Base-by-base conservation (phyloP, 2,797 vertebrate species). In the Lithobates pipiens region DNA sequence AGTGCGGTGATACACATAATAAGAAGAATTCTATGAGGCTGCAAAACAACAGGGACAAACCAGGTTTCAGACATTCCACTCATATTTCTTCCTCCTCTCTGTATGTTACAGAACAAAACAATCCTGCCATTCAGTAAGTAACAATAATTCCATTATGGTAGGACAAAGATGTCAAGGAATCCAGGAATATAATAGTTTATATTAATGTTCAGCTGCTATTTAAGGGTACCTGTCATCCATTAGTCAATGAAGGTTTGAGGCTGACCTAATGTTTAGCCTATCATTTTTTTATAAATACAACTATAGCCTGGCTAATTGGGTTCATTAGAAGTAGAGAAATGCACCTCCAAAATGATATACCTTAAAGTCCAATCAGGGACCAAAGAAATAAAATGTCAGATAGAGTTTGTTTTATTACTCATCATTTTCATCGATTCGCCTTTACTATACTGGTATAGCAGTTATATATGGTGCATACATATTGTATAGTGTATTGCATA, bases 11-110 rank as follows among this genome's bases (percentile, higher is more conserved):
- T 78, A 46, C 76, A 73, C 39, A 75, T 54, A 74, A 80, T 75
- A 68, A 68, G 29, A 54, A n/a, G 61, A 86, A 82, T 77, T 36
- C n/a, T 69, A 63, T 82, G 67, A 82, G n/a, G 54, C 65, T 72
- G 54, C 74, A 77, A 39, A 80, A 16, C n/a, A 68, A 50, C 63
- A 32, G 25, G 29, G 11, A 57, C 71, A 80, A 57, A 44, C 75
- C 32, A n/a, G 46, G 15, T 39, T 50, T 76, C 27, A 44, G n/a
- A 76, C 50, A 57, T 85, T 76, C 44, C 46, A 63, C 68, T 68
- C 32, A 69, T 75, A 50, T 61, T 85, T 54, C 80, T 79, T 32
- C 21, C 21, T 54, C 3, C 75, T 42, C 44, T 78, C 46, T 72
- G 61, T 65, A 10, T 23, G 10, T 44, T 16, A 50, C 44, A 76